A percentile compares a stretch with the other conserved stretches of the same genome.
Evolutionary conservation across 1,140 invertebrate species (phyloP).

Genomic region (Drosophila nigromelanica): DNA sequence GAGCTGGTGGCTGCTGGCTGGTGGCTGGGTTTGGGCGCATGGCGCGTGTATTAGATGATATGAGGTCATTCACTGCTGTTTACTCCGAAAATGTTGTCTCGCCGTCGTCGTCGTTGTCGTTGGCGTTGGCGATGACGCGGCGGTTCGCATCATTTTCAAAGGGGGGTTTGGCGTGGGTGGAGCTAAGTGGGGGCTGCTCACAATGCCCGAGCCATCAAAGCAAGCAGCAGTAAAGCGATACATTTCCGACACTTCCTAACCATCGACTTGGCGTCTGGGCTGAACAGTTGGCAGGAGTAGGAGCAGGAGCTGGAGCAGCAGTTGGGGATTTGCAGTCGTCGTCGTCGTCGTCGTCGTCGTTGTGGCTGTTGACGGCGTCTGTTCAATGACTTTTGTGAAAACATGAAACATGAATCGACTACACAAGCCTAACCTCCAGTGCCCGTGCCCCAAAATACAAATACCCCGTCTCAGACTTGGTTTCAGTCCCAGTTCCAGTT

Average conservation of each 20-base stretch:
- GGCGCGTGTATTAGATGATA: constrained; percentile 83
- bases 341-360: constrained; percentile 48
- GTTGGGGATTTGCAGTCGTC: constrained; percentile 44
- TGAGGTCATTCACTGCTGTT: constrained; percentile 83
- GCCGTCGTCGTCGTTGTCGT: constrained; percentile 36
- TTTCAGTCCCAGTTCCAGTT: constrained; percentile 18
- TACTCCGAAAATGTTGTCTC: constrained; percentile 77
- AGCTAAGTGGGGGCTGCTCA: not conserved
- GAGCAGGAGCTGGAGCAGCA: not conserved
- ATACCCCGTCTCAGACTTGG: constrained; percentile 2
- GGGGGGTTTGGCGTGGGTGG: constrained; percentile 7
- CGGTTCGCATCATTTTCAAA: constrained; percentile 39
- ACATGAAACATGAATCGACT: constrained; percentile 76
- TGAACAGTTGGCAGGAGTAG: not conserved
- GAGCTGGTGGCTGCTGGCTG: not conserved
- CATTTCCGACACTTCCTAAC: constrained; percentile 77
- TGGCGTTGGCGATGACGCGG: constrained; percentile 56
- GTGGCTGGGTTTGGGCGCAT: constrained; percentile 62
- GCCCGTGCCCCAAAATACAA: too few relatives aligned
- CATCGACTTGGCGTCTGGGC: constrained; percentile 63
- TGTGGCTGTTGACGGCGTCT: constrained; percentile 51
- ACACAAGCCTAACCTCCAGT: constrained; percentile 55
- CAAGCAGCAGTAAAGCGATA: constrained; percentile 63
- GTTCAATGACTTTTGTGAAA: constrained; percentile 79
- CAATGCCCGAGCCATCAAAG: constrained; percentile 1